A percentile compares a stretch with the other conserved stretches of the same genome.
Conservation (phyloP, 1,140 invertebrate species). For the Nasonia giraulti region DNA sequence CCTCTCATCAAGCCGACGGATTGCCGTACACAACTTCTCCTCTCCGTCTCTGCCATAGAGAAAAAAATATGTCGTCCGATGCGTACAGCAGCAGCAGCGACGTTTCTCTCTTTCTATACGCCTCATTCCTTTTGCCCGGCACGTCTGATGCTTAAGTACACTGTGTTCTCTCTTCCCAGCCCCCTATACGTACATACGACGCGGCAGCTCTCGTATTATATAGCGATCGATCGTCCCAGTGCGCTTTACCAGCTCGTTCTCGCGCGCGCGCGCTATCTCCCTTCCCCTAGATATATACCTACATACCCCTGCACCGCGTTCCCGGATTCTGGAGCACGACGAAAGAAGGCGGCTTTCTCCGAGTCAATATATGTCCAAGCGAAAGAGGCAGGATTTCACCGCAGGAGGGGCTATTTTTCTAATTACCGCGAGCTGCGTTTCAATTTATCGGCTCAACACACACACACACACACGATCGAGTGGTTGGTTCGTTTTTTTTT, state of each 20-base stretch:
- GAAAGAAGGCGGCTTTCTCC: background rate
- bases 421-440: background rate
- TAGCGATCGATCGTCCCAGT: constrained; percentile 16
- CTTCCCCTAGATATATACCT: too few species aligned
- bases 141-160: constrained; percentile 25
- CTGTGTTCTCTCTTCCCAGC: background rate
- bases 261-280: background rate
- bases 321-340: background rate
- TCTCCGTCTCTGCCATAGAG: background rate
- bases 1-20: background rate
- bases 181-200: background rate
- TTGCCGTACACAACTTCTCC: too few species aligned
- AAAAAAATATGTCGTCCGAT: too few species aligned
- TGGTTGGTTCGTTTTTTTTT: background rate
- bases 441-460: background rate
- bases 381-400: background rate
- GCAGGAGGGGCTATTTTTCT: background rate
- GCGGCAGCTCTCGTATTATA: background rate
- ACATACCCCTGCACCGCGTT: background rate
- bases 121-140: constrained; percentile 9
- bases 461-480: background rate
- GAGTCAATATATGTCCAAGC: background rate
- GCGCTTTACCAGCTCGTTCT: constrained; percentile 15
- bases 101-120: background rate
- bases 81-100: too few species aligned